Evolutionary conservation across 2,113 vertebrate genomes (phyloP), one percentile per base, ranked within the genome.

Genomic region (Chloebia gouldiae): DNA sequence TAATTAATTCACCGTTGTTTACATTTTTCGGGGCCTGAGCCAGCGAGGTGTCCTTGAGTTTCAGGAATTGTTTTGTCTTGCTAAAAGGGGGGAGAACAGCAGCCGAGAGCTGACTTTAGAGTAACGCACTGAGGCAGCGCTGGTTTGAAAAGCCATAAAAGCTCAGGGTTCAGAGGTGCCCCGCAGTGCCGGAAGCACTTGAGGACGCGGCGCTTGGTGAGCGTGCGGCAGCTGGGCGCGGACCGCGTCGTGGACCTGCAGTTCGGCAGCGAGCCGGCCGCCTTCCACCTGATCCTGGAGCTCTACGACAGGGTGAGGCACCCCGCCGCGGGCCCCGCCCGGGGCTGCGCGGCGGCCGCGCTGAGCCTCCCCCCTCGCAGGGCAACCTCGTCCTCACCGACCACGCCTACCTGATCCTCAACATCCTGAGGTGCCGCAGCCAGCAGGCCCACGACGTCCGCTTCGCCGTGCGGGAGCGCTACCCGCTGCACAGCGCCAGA

Each of bases 221-320:
- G 98, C 9, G 97, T 99, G 6, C 98, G 97, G 33, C 99, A 99
- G 94, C 98, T 99, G 11, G 99, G 99, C 4, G 95, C 98, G 16
- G 99, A 99, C 98, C 98, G 99, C 76, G 98, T 99, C 63, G 98
- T 99, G 61, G 99, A 99, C 97, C 97, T 99, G 91, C 99, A 99
- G 88, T 99, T 99, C 78, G 99, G 99, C 59, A 99, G 99, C 18
- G 99, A 98, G 2, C 98, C 99, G 75, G 99, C 99, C 11, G 99
- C 99, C 23, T 99, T 99, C 89, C 99, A 99, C 91, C 96, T 99
- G 50, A 98, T 99, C 57, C 49, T 99, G 35, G 99, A 99, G 93
- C 98, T 99, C 9, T 99, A 99, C 7, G 99, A 99, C 97, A 98
- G 99, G 98, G 99, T 99, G 96, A 98, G 99, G 35, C 4, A 9